A percentile compares a stretch with the other conserved stretches of the same genome.
These are phyloP conservation scores for Cheilosia vernalis DNA, from an alignment of 2,888 invertebrate genomes.

Conservation along the genomic window DNA sequence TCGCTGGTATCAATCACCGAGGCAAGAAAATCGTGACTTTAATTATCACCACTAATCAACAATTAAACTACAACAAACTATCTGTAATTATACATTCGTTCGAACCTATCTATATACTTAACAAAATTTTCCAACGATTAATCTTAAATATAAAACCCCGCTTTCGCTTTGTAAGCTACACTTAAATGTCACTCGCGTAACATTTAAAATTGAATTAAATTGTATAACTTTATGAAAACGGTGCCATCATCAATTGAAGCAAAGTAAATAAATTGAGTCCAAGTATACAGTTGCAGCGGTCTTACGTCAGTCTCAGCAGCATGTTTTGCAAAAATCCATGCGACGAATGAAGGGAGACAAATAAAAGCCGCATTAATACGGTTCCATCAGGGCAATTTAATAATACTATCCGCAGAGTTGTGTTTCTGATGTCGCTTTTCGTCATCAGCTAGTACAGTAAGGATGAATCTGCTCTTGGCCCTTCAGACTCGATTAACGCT, in stretches of 20 bases:
- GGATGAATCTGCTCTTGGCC: not conserved
- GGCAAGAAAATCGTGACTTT: no score
- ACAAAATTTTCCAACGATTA: not conserved
- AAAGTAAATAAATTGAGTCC: slow-evolving; percentile 33
- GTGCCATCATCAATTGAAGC: slow-evolving; percentile 29
- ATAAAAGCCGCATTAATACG: slow-evolving; percentile 21
- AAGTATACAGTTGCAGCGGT: slow-evolving; percentile 3
- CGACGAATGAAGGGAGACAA: not conserved
- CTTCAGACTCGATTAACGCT: slow-evolving; percentile 12
- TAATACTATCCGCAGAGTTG: not conserved
- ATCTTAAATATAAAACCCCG: not conserved
- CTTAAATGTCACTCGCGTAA: not conserved
- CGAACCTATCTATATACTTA: no score
- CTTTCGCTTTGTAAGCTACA: not conserved
- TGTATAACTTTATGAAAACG: slow-evolving; percentile 1
- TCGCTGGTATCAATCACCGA: no score
- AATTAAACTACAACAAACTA: no score
- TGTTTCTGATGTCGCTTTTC: not conserved
- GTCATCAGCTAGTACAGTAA: not conserved
- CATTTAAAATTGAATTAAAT: slow-evolving; percentile 10
- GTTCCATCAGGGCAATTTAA: slow-evolving; percentile 28
- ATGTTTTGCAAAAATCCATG: slow-evolving; percentile 13
- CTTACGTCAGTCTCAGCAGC: slow-evolving; percentile 25
- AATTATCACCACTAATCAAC: no score
- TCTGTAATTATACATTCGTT: no score